Percentiles rank a stretch among this genome's conserved stretches.
Evolutionary conservation across 1,140 invertebrate species (phyloP).

Genomic region (Hetaerina americana): DNA sequence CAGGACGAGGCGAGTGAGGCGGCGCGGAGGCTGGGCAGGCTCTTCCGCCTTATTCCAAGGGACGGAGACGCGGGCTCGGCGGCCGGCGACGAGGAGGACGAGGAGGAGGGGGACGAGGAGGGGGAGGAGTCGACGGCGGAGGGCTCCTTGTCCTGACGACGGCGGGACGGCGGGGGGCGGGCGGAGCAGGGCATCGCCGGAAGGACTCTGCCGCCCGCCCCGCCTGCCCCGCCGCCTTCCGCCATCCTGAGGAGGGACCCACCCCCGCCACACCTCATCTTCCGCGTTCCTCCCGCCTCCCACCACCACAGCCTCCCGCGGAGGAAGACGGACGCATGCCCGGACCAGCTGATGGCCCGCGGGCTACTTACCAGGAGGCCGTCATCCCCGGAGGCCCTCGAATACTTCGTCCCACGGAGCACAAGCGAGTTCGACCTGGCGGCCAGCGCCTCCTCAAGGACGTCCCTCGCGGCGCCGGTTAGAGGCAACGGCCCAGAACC

Average conservation of each 20-base stretch:
- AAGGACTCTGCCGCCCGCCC: conserved; percentile 25
- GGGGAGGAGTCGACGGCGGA: conserved; percentile 43
- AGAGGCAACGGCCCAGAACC: conserved; percentile 8
- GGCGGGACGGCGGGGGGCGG: conserved; percentile 29
- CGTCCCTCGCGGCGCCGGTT: conserved; percentile 18
- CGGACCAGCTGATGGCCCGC: conserved; percentile 18
- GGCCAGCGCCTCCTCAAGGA: conserved; percentile 22
- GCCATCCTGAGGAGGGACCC: conserved; percentile 33
- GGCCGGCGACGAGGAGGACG: conserved; percentile 6
- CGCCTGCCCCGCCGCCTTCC: conserved; percentile 32
- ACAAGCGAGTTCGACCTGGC: conserved; percentile 67
- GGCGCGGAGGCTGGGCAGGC: conserved; percentile 32
- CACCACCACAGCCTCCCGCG: conserved; percentile 31
- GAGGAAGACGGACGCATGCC: conserved; percentile 32
- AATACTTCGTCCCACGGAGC: conserved; percentile 69
- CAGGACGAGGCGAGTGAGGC: conserved; percentile 76
- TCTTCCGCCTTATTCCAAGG: conserved; percentile 11
- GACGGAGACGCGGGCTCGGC: conserved; percentile 17
- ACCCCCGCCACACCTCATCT: conserved; percentile 31
- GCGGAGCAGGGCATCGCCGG: conserved; percentile 5
- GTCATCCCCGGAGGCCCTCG: conserved; percentile 37
- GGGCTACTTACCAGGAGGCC: conserved; percentile 20
- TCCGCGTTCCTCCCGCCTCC: background rate
- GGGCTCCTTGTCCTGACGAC: conserved; percentile 43
- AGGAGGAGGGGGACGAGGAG: conserved; percentile 28